These are phyloP conservation scores for Calidris pygmaea DNA, from an alignment of 2,113 vertebrate species.

Conservation along the genomic window DNA sequence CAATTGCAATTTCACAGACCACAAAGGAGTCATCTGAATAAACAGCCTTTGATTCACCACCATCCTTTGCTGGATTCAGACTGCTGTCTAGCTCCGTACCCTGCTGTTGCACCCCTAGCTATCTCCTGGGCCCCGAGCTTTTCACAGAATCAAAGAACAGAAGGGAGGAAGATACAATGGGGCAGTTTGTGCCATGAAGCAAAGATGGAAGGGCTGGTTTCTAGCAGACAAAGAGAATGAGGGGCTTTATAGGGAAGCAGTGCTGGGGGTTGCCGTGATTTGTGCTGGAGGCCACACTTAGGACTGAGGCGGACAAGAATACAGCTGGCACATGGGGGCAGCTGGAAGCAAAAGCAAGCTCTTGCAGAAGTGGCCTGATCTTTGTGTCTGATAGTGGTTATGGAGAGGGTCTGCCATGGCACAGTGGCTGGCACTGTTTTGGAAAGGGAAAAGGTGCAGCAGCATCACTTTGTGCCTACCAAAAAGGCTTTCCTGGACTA, in stretches of 20 bases:
- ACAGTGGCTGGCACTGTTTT: background rate
- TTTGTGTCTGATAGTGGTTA: background rate
- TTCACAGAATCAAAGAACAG: background rate
- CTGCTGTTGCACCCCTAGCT: background rate
- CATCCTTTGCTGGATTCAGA: background rate
- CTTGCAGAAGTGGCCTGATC: background rate
- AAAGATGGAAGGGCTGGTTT: background rate
- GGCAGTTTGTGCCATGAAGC: background rate
- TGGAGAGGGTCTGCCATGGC: background rate
- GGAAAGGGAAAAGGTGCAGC: background rate
- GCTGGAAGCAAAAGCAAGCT: background rate
- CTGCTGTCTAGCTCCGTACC: background rate
- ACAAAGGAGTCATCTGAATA: background rate
- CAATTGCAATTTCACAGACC: background rate
- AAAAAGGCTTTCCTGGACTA: background rate
- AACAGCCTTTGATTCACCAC: background rate
- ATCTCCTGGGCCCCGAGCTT: rapidly evolving
- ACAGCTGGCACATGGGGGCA: background rate
- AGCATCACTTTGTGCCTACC: background rate
- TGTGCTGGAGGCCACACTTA: background rate
- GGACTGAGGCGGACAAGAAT: background rate
- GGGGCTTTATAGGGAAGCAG: background rate
- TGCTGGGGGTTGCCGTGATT: background rate
- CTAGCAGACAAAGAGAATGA: rapidly evolving
- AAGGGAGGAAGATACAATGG: background rate